Percentiles rank a stretch among this genome's conserved stretches.
Conservation (phyloP, 2,888 invertebrate species). For the Isoperla grammatica region DNA sequence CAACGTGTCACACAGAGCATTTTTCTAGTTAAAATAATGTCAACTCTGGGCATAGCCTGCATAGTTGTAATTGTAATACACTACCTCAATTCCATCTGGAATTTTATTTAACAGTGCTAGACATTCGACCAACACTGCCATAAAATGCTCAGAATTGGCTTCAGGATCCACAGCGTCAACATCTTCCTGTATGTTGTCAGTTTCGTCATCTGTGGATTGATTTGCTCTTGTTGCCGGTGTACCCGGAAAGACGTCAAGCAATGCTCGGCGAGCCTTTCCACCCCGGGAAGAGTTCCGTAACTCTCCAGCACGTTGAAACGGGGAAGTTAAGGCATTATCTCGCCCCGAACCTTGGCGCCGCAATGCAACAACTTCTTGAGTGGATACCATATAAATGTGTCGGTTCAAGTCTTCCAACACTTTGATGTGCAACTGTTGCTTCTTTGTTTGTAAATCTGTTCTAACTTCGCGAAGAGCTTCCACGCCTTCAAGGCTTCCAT, state of each 20-base stretch:
- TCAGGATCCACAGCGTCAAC: conserved; percentile 54
- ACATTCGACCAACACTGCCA: conserved; percentile 79
- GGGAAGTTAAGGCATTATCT: conserved; percentile 45
- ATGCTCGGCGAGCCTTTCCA: conserved; percentile 49
- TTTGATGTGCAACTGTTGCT: conserved; percentile 62
- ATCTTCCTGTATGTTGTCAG: conserved; percentile 51
- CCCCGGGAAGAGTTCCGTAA: conserved; percentile 52
- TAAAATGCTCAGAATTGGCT: conserved; percentile 60
- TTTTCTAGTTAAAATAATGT: too few relatives aligned
- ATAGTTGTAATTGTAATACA: too few relatives aligned
- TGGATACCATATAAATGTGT: conserved; percentile 63
- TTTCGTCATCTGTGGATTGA: conserved; percentile 16
- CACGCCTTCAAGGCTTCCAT: conserved; percentile 70
- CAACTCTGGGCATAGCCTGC: too few relatives aligned
- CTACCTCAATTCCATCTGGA: conserved; percentile 79
- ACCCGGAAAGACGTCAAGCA: conserved; percentile 47
- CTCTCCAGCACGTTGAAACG: conserved; percentile 54
- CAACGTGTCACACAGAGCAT: too few relatives aligned
- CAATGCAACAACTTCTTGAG: conserved; percentile 48
- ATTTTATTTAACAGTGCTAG: conserved; percentile 76
- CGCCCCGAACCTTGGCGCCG: conserved; percentile 58
- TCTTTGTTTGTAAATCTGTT: conserved; percentile 63
- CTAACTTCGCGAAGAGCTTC: conserved; percentile 78
- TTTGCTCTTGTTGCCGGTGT: neutral
- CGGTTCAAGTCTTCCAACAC: conserved; percentile 65